Evolutionary conservation across 2,113 vertebrate species (phyloP).

Genomic region (Reinhardtius hippoglossoides): DNA sequence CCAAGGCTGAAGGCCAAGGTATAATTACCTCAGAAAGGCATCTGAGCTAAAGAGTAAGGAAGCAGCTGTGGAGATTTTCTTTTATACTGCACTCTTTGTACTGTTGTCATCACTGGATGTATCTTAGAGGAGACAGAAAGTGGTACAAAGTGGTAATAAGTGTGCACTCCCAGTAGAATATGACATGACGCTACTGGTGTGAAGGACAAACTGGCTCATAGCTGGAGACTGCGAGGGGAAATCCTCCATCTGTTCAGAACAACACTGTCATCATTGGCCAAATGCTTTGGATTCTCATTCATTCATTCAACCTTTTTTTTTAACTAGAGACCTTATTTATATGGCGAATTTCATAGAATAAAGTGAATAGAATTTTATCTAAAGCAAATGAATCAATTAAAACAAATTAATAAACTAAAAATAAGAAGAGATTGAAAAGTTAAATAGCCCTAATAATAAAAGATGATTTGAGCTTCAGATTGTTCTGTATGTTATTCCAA

Average conservation of each 20-base stretch:
- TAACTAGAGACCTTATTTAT: background rate
- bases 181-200: constrained; percentile 17
- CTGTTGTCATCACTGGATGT: background rate
- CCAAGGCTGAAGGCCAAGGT: constrained; percentile 4
- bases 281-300: background rate
- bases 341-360: background rate
- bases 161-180: background rate
- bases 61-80: constrained; percentile 11
- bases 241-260: constrained; percentile 25
- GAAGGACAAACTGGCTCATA: constrained; percentile 25
- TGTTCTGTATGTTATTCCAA: no score
- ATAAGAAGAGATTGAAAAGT: no score
- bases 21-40: constrained; percentile 41
- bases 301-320: background rate
- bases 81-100: background rate
- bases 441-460: no score
- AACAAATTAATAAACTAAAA: no score
- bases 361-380: no score
- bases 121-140: background rate
- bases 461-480: no score
- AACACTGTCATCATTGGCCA: constrained; percentile 10
- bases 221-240: constrained; percentile 22
- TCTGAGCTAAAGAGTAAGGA: constrained; percentile 5
- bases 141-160: background rate
- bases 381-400: no score